phyloP scores from a whole-genome alignment of 2,113 vertebrate species.

The Dipodomys ordii region DNA sequence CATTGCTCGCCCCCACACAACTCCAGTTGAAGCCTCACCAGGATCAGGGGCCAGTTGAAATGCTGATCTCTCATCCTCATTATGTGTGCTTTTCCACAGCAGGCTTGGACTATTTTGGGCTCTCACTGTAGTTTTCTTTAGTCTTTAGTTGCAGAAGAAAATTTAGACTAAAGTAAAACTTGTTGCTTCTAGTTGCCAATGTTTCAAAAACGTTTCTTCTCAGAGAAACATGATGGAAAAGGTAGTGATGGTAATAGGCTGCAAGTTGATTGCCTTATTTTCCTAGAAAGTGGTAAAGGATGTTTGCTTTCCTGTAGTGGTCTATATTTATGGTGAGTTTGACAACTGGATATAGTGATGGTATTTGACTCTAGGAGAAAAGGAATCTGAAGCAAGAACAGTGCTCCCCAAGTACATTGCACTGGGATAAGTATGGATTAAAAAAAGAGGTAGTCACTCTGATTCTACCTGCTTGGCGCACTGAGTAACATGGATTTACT shows the following conservation, averaged over 20 bases:
- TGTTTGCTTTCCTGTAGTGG: neutral
- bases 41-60: slow-evolving; percentile 31
- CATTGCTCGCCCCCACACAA: neutral
- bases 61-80: neutral
- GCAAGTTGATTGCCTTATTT: neutral
- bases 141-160: slow-evolving; percentile 44
- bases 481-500: slow-evolving; percentile 49
- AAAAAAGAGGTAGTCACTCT: neutral
- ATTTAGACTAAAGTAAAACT: slow-evolving; percentile 41
- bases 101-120: slow-evolving; percentile 21
- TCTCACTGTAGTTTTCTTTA: neutral
- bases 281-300: slow-evolving; percentile 26
- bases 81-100: slow-evolving; percentile 6
- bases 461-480: slow-evolving; percentile 38
- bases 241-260: neutral
- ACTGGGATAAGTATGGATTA: neutral
- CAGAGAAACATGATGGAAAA: neutral
- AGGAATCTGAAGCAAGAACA: neutral
- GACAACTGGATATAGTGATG: neutral
- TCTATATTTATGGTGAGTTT: neutral
- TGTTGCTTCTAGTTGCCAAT: slow-evolving; percentile 35
- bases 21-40: neutral
- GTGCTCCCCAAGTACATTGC: neutral
- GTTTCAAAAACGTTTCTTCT: slow-evolving; percentile 27
- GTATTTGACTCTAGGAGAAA: neutral